These are phyloP conservation scores for Planiliza haematocheilus DNA, from an alignment of 2,113 vertebrate species.

Conservation along the genomic window DNA sequence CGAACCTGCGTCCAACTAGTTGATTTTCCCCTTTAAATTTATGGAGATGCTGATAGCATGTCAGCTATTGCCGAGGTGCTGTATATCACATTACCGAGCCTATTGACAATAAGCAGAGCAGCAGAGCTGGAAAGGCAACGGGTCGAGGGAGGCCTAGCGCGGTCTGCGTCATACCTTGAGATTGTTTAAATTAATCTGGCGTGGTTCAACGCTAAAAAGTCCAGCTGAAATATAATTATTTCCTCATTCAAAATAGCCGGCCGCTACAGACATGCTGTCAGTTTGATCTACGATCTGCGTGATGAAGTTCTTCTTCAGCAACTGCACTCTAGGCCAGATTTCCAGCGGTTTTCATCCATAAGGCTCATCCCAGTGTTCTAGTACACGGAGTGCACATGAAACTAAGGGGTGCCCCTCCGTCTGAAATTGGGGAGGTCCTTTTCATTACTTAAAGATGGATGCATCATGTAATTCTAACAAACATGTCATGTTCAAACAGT, in stretches of 20 bases:
- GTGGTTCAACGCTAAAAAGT: conserved; percentile 41
- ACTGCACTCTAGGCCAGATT: conserved; percentile 19
- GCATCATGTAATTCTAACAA: no score
- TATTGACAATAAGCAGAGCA: conserved; percentile 70
- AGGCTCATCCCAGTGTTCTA: conserved; percentile 52
- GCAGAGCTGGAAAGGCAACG: conserved; percentile 20
- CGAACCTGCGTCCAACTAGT: conserved; percentile 59
- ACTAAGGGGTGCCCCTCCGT: neutral
- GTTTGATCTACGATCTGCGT: conserved; percentile 56
- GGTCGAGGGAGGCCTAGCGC: conserved; percentile 19
- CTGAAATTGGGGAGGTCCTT: no score
- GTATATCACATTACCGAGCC: conserved; percentile 70
- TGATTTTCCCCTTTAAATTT: conserved; percentile 74
- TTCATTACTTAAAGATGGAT: no score
- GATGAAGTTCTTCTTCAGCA: conserved; percentile 43
- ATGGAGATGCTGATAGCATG: conserved; percentile 66
- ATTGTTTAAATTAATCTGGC: conserved; percentile 50
- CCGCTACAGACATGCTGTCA: conserved; percentile 54
- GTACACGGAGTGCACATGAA: conserved; percentile 30
- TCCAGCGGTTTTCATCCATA: conserved; percentile 44
- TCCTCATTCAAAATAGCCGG: conserved; percentile 43
- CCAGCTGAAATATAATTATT: conserved; percentile 42
- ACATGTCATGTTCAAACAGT: conserved; percentile 41
- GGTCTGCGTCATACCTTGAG: conserved; percentile 51
- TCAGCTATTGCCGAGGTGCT: conserved; percentile 60